Conservation (phyloP, 2,113 vertebrate genomes). For the Myodes glareolus region DNA sequence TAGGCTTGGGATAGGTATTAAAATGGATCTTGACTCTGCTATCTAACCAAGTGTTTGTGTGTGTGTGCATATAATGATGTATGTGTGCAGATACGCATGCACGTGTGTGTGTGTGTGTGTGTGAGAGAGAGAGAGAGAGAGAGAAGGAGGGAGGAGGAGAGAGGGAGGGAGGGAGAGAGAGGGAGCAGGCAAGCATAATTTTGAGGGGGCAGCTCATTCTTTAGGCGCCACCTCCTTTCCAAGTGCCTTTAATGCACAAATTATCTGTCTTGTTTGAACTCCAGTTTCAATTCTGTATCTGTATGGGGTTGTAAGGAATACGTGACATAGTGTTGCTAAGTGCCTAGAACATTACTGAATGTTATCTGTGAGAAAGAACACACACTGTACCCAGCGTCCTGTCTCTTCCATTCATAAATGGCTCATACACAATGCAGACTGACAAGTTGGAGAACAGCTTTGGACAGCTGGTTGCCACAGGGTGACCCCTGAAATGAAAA, state of each 20-base stretch:
- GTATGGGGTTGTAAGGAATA: not conserved
- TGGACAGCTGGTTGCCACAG: not conserved
- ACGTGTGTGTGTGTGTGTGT: not conserved
- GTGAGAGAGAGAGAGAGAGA: not conserved
- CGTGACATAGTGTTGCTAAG: not conserved
- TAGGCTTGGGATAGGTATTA: not conserved
- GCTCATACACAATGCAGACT: not conserved
- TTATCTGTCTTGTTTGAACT: conserved; percentile 35
- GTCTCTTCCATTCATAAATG: not conserved
- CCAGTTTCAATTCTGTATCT: not conserved
- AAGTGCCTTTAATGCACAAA: not conserved
- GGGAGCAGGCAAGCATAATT: not conserved
- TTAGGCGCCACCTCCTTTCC: not conserved
- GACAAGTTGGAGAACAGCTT: not conserved
- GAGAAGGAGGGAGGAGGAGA: not conserved
- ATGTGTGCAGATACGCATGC: not conserved
- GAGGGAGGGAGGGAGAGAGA: not conserved
- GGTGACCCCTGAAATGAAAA: not conserved
- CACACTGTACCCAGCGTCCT: not conserved
- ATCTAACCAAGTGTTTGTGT: not conserved
- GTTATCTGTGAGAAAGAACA: not conserved
- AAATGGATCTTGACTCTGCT: not conserved
- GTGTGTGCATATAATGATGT: not conserved
- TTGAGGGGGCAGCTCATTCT: not conserved
- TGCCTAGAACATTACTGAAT: not conserved